Evolutionary conservation across 2,888 invertebrate genomes (phyloP), one percentile per base, ranked within the genome.

Genomic region (Diachrysia chrysitis): DNA sequence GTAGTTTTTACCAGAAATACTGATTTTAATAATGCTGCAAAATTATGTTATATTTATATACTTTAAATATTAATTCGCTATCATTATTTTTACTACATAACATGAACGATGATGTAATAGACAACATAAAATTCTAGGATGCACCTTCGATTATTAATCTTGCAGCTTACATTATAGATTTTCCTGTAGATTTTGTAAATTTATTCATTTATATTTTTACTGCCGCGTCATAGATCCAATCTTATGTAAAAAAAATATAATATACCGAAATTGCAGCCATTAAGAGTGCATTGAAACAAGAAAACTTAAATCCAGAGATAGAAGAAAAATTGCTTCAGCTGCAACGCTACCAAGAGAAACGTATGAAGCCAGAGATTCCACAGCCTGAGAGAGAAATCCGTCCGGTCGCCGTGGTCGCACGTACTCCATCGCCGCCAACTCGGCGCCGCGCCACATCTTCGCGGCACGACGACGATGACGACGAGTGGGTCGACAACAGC

Each of bases 251-350:
- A 55, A 14, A 29, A 9, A 10, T n/a, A 16, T 32, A 32, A 17
- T 35, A 19, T 35, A 35, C 2, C 72, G 37, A 61, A 35, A 19
- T 83, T 80, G 16, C 95, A 98, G 98, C 98, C 16, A 98, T 99
- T 83, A 97, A 98, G 91, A 98, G 98, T 90, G 98, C 98, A n/a
- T 93, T 99, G 71, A 98, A 98, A 91, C 98, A 98, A 92, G 98
- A 98, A 85, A 98, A 98, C 90, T 95, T 98, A 25, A 98, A 98
- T 89, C 98, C 98, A 0, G 98, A 98, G 92, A 98, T 99, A 76
- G 98, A 98, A 89, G 98, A 99, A 86, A 99, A 99, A 88, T 93
- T 99, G 58, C 95, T 98, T 53, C 98, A 98, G 83, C 96, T 98
- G 83, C 98, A 98, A 91, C 96, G 97, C 59, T 98, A 98, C 85